Evolutionary conservation across 1,140 invertebrate genomes (phyloP).

Genomic region (Aricia agestis): DNA sequence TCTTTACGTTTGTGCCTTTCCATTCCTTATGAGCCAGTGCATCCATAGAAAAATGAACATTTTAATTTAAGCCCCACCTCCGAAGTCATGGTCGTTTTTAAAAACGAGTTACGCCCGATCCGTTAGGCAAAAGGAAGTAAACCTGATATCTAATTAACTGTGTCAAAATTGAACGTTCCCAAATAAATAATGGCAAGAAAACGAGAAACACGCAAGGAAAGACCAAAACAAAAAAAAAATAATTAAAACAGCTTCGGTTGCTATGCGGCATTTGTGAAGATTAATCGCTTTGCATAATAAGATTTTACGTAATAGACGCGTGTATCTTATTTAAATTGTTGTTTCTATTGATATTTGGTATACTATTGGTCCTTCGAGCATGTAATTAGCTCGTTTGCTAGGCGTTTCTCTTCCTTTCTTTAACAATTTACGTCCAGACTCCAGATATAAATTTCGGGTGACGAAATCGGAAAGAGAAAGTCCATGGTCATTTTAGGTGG

Average conservation of each 20-base stretch:
- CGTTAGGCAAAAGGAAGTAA: background rate
- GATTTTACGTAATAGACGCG: background rate
- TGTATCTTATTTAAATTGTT: background rate
- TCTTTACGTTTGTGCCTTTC: too few relatives aligned
- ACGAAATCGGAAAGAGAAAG: too few relatives aligned
- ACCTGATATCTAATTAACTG: conserved; percentile 1
- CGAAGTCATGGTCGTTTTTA: too few relatives aligned
- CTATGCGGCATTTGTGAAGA: background rate
- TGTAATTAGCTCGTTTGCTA: background rate
- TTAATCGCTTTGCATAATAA: conserved; percentile 1
- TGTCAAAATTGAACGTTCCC: background rate
- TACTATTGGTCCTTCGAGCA: background rate
- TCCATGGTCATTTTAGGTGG: too few relatives aligned
- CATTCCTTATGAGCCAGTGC: too few relatives aligned
- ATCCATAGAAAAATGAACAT: too few relatives aligned
- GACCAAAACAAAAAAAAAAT: background rate
- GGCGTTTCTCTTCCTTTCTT: background rate
- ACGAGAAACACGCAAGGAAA: background rate
- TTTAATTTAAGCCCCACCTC: too few relatives aligned
- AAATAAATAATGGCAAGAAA: background rate
- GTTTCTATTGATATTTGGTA: background rate
- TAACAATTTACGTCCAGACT: background rate
- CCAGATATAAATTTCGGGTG: too few relatives aligned
- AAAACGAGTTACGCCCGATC: too few relatives aligned
- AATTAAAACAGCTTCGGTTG: background rate